These are phyloP conservation scores for Acanthopleura granulata DNA, from an alignment of 2,888 invertebrate species.

Conservation along the genomic window DNA sequence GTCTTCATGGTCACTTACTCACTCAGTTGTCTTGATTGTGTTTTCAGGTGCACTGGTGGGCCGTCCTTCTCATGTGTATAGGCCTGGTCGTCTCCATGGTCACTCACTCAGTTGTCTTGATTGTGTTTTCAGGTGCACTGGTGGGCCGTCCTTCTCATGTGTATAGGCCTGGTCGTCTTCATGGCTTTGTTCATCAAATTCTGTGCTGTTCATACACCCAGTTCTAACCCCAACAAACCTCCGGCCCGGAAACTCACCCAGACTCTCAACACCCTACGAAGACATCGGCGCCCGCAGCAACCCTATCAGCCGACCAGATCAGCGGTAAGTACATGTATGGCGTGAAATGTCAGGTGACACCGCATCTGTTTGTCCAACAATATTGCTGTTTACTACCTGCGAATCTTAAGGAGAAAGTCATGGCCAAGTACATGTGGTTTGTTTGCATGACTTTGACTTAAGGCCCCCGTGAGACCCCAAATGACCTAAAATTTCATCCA, in stretches of 20 bases:
- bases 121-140: conserved; percentile 58
- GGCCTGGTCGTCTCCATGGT: conserved; percentile 94
- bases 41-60: conserved; percentile 66
- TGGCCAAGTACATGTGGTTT: too few relatives aligned
- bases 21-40: background rate
- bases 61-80: conserved; percentile 71
- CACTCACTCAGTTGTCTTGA: too few relatives aligned
- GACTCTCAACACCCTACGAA: conserved; percentile 42
- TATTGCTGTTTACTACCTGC: too few relatives aligned
- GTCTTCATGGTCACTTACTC: conserved; percentile 78
- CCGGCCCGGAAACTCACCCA: conserved; percentile 92
- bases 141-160: conserved; percentile 84
- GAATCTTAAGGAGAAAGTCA: too few relatives aligned
- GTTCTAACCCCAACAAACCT: conserved; percentile 97
- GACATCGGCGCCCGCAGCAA: conserved; percentile 30
- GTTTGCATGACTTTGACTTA: too few relatives aligned
- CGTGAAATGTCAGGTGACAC: too few relatives aligned
- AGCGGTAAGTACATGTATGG: background rate
- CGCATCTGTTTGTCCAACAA: too few relatives aligned
- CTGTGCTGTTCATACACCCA: conserved; percentile 99
- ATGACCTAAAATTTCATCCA: too few relatives aligned
- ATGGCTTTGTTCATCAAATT: conserved; percentile 99
- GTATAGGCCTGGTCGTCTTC: conserved; percentile 90
- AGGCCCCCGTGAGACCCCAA: too few relatives aligned
- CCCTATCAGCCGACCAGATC: conserved; percentile 21